Conservation (phyloP, 1,140 invertebrate species). For the Papilio glaucus region DNA sequence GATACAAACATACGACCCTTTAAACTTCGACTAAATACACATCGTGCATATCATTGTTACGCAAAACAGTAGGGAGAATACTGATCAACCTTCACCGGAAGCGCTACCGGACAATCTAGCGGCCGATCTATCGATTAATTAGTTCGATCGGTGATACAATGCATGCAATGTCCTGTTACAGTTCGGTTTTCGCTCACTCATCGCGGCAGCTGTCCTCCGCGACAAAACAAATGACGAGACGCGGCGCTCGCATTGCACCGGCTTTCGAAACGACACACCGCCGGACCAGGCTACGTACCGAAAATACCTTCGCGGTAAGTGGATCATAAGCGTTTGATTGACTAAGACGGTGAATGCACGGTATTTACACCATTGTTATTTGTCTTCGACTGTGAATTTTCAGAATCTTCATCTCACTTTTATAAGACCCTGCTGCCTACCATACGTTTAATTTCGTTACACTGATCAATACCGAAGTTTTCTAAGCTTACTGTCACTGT, state of each 20-base stretch:
- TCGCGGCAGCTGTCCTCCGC: constrained; percentile 64
- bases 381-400: not conserved
- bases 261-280: constrained; percentile 28
- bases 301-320: constrained; percentile 16
- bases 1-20: not conserved
- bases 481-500: too few relatives aligned
- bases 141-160: constrained; percentile 72
- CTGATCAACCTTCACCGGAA: constrained; percentile 79
- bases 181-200: constrained; percentile 74
- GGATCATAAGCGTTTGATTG: constrained; percentile 14
- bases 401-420: not conserved
- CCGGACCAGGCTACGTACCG: constrained; percentile 7
- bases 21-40: constrained; percentile 10
- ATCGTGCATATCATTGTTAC: constrained; percentile 49
- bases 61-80: constrained; percentile 63
- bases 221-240: constrained; percentile 64
- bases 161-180: constrained; percentile 70
- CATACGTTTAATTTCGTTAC: too few relatives aligned
- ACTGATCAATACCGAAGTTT: too few relatives aligned
- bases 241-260: constrained; percentile 29
- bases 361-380: not conserved
- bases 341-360: not conserved
- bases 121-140: constrained; percentile 78
- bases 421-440: too few relatives aligned
- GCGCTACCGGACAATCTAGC: constrained; percentile 74